phyloP scores from a whole-genome alignment of 2,797 vertebrate species.

The Silurus aristotelis region DNA sequence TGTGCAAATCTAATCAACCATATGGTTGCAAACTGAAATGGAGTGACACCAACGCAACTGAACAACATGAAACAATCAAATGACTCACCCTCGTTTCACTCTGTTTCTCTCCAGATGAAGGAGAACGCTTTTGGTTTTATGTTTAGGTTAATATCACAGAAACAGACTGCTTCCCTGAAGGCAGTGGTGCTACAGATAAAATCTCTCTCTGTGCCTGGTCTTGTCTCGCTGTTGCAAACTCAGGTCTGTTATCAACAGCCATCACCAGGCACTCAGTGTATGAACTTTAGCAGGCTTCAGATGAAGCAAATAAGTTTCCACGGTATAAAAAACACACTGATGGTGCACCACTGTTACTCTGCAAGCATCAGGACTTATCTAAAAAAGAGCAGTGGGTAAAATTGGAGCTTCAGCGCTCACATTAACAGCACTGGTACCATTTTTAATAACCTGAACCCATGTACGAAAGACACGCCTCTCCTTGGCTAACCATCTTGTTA shows the following conservation, averaged over 20 bases:
- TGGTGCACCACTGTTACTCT: conserved; percentile 6
- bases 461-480: background rate
- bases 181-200: conserved; percentile 45
- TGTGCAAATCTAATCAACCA: conserved; percentile 59
- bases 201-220: conserved; percentile 53
- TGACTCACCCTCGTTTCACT: conserved; percentile 11
- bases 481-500: background rate
- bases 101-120: conserved; percentile 6
- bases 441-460: background rate
- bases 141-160: conserved; percentile 14
- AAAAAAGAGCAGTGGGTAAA: background rate
- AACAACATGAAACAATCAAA: conserved; percentile 28
- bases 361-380: background rate
- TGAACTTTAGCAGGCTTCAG: background rate
- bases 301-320: conserved; percentile 8
- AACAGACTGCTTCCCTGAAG: conserved; percentile 46
- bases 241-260: conserved; percentile 57
- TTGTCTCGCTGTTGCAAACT: conserved; percentile 54
- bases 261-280: conserved; percentile 7
- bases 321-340: background rate
- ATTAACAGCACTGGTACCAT: background rate
- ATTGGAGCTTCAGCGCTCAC: background rate
- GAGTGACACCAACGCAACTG: conserved; percentile 45
- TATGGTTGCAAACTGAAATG: conserved; percentile 39
- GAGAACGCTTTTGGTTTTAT: background rate